Base-by-base conservation (phyloP, 2,888 invertebrate genomes). In the Nudaria mundana region DNA sequence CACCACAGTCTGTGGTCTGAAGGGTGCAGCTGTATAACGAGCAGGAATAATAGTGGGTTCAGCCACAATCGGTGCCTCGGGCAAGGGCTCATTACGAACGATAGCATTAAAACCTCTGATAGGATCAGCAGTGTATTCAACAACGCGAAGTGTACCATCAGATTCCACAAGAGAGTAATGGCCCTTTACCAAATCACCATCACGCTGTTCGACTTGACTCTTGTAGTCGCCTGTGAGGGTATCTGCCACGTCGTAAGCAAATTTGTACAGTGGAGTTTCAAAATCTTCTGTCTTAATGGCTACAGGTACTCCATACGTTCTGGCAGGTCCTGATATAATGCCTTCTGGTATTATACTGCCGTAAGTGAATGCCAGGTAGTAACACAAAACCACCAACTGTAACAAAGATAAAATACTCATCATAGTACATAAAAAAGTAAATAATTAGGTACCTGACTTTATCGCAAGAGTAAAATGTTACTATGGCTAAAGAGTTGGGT, bases 241-340 rank as follows among this genome's bases (percentile, higher is more conserved):
- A 50, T 88, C 88, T 0, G 81, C 79, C 11, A 88, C 88, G 28
- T 79, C 68, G 53, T 88, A 87, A 24, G 83, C 88, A 44, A 78
- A 87, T 45, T 72, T 69, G 72, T 93, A 93, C 64, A 91, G 91
- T 0, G 92, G 92, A 1, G 91, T 85, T 63, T 91, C 91, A 63
- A 87, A 90, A 42, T 90, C 78, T 44, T 83, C 85, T 2, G 83
- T 56, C 20, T 78, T 68, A 5, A 82, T 81, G 1, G 77, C 74
- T 3, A 76, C 71, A 8, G 66, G 69, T 6, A 23, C 32, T 16
- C 11, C 16, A 7, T 33, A 33, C 1, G 76, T 62, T 0, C 75
- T 73, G 3, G 76, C 64, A 13, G 75, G 75, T 2, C 74, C 71
- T 2, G 75, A 72, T 6, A 71, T 74, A 16, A 63, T 35, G 12